These are phyloP conservation scores for Saccopteryx bilineata DNA, from an alignment of 2,113 vertebrate species.

Conservation along the genomic window DNA sequence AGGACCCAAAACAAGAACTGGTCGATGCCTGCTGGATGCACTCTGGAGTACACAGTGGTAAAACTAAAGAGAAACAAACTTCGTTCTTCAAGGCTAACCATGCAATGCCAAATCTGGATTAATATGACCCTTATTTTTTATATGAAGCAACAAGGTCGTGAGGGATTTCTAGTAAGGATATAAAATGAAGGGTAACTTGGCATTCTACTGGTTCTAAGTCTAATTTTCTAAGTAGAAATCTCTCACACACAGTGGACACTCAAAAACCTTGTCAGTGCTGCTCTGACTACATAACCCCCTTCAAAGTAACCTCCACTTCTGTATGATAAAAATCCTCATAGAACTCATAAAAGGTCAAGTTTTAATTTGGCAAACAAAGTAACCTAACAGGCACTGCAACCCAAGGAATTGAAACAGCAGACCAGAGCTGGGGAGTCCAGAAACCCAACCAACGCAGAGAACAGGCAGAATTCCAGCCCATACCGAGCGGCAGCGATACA, in stretches of 20 bases:
- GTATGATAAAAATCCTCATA: conserved; percentile 68
- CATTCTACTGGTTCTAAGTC: neutral
- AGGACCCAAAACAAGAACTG: conserved; percentile 27
- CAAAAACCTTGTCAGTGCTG: neutral
- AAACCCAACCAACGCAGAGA: neutral
- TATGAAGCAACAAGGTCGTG: neutral
- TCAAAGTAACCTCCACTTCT: conserved; percentile 67
- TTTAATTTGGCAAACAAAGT: conserved; percentile 83
- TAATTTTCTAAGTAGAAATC: conserved; percentile 55
- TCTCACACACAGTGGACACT: neutral
- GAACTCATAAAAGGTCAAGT: conserved; percentile 82
- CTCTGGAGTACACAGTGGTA: neutral
- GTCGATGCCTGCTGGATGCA: neutral
- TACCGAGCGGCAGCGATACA: neutral
- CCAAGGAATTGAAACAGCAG: conserved; percentile 43
- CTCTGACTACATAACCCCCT: conserved; percentile 54
- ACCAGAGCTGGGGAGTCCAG: conserved; percentile 37
- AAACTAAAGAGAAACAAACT: conserved; percentile 49
- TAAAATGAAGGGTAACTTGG: conserved; percentile 23
- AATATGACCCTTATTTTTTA: neutral
- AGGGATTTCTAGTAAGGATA: conserved; percentile 26
- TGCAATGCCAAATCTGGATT: neutral
- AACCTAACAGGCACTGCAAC: conserved; percentile 80
- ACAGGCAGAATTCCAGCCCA: neutral
- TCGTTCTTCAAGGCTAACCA: neutral